phyloP scores from a whole-genome alignment of 2,797 vertebrate genomes.

The Enteromius anoplus region DNA sequence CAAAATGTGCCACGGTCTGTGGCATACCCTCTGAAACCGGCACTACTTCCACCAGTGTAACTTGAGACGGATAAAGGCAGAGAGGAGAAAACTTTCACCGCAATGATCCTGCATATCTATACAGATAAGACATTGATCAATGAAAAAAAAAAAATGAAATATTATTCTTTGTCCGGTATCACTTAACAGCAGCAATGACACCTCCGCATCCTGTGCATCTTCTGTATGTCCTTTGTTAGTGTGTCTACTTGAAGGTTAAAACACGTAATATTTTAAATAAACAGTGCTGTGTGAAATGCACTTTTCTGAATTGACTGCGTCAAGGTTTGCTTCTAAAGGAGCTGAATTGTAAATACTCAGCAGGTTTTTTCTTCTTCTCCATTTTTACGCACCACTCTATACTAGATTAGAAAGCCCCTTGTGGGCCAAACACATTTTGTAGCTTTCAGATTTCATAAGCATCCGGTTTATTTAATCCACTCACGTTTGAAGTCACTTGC shows the following conservation, averaged over 20 bases:
- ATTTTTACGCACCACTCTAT: not conserved
- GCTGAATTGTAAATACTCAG: not conserved
- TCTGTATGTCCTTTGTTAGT: not conserved
- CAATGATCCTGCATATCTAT: slow-evolving; percentile 19
- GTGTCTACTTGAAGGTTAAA: slow-evolving; percentile 1
- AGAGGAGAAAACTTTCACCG: slow-evolving; percentile 2
- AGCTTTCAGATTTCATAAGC: slow-evolving; percentile 45
- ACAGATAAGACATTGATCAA: slow-evolving; percentile 8
- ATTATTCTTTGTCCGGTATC: slow-evolving; percentile 41
- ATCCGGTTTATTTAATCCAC: slow-evolving; percentile 38
- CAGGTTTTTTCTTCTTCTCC: not conserved
- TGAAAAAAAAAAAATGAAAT: slow-evolving; percentile 13
- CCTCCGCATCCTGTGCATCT: not conserved
- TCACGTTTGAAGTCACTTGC: slow-evolving; percentile 17
- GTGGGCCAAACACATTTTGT: slow-evolving; percentile 40
- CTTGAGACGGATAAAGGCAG: slow-evolving; percentile 1
- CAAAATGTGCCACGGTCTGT: not conserved
- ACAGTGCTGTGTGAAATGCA: too few relatives aligned
- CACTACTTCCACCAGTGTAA: slow-evolving; percentile 5
- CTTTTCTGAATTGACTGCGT: not conserved
- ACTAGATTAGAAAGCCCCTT: slow-evolving; percentile 24
- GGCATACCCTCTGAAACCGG: not conserved
- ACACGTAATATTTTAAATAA: not conserved
- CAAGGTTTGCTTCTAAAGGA: slow-evolving; percentile 8
- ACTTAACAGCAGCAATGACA: slow-evolving; percentile 9